Evolutionary conservation across 2,888 invertebrate species (phyloP), one percentile per base, ranked within the genome.

Genomic region (Girardia tigrina): DNA sequence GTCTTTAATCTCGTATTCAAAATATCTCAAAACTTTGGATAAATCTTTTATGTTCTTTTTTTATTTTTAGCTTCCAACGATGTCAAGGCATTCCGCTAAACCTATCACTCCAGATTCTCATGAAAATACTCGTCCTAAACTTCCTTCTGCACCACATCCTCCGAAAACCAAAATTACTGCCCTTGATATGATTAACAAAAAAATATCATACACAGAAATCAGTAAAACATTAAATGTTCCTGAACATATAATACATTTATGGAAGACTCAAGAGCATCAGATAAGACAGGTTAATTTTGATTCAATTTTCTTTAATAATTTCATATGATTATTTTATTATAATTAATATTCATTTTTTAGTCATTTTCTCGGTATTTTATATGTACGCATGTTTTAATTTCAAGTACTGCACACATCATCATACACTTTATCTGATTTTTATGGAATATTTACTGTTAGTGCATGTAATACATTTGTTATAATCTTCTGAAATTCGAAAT

Each of bases 91-190:
- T 56, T 56, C 56, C 56, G 23, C n/a, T 8, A 56, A 23, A 56
- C 56, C 56, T 56, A n/a, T 56, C 4, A 56, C 56, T 8, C 56
- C 56, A 56, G 56, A 56, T n/a, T 56, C 56, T 4, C 56, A 56
- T 56, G 56, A 56, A 56, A 56, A 56, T 56, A 56, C 56, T 56
- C 56, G 56, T 2, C 56, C 56, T 2, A 56, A 56, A 56, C 20
- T 23, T 56, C 56, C 56, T 20, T 23, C 23, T 8, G 56, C 56
- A 56, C 56, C 56, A 20, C 56, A 56, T 56, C 56, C 56, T 6
- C 23, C 56, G 6, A 56, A n/a, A 56, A 56, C 56, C n/a, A 56
- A 56, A 56, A 56, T 56, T 23, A 23, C 56, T 56, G 56, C 56
- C 23, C 56, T 56, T 56, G 56, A 56, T n/a, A 56, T 56, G 56